A percentile compares a stretch with the other conserved stretches of the same genome.
Evolutionary conservation across 2,888 invertebrate genomes (phyloP).

Genomic region (Parthenolecanium corni): DNA sequence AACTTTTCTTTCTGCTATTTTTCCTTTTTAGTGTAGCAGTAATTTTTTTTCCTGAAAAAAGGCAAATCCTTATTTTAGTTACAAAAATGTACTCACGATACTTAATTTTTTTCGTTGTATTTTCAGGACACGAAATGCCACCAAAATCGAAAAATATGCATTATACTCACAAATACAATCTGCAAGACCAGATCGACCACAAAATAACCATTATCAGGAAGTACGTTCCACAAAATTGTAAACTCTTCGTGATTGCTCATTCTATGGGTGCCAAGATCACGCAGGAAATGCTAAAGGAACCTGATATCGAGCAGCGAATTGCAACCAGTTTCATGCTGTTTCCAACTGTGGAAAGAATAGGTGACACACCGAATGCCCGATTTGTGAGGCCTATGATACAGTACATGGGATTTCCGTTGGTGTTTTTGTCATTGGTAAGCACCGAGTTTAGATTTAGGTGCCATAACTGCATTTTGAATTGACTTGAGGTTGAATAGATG

Average conservation of each 20-base stretch:
- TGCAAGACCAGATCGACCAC: constrained; percentile 67
- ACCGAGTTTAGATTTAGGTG: no score
- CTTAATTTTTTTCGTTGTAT: neutral
- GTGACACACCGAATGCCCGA: constrained; percentile 58
- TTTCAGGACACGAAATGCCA: constrained; percentile 32
- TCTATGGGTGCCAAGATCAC: constrained; percentile 82
- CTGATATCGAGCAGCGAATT: constrained; percentile 42
- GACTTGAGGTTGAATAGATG: no score
- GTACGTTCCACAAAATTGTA: constrained; percentile 58
- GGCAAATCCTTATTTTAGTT: no score
- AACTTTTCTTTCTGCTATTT: no score
- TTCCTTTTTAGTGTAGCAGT: no score
- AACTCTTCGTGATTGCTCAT: constrained; percentile 73
- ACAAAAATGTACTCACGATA: no score
- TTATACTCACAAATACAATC: constrained; percentile 46
- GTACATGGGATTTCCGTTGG: constrained; percentile 30
- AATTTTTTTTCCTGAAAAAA: no score
- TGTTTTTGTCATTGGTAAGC: constrained; percentile 33
- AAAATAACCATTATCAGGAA: constrained; percentile 63
- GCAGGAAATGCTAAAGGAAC: constrained; percentile 54
- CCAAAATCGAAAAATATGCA: constrained; percentile 3
- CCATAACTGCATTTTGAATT: no score
- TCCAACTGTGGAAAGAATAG: constrained; percentile 77
- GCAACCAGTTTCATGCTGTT: constrained; percentile 59
- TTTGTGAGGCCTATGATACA: constrained; percentile 45